phyloP scores from a whole-genome alignment of 2,888 invertebrate genomes.

The Epirrhoe alternata region DNA sequence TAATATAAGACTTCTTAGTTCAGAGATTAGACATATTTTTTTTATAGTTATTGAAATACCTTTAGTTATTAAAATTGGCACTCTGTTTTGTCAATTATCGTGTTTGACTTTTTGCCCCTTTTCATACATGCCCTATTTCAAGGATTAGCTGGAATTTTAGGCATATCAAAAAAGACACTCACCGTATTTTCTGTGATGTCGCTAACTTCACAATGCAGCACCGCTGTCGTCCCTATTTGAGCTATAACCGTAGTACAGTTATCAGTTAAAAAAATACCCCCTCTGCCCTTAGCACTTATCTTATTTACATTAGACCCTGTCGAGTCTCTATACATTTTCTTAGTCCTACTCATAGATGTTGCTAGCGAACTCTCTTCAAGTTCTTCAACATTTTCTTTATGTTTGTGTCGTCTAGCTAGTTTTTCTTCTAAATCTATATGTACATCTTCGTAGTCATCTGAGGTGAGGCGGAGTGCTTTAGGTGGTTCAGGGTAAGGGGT shows the following conservation, averaged over 20 bases:
- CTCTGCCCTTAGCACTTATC: constrained; percentile 71
- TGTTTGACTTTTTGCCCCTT: too few relatives aligned
- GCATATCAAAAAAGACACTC: constrained; percentile 50
- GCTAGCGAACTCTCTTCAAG: constrained; percentile 67
- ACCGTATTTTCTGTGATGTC: constrained; percentile 87
- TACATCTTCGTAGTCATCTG: constrained; percentile 68
- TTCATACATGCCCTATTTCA: not conserved
- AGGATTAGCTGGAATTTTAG: not conserved
- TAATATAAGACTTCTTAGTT: too few relatives aligned
- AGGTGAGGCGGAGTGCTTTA: constrained; percentile 70
- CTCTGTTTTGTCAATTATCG: too few relatives aligned
- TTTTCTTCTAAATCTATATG: constrained; percentile 71
- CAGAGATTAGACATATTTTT: too few relatives aligned
- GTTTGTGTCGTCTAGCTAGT: constrained; percentile 64
- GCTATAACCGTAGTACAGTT: constrained; percentile 87
- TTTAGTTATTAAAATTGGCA: too few relatives aligned
- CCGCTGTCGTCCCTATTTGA: constrained; percentile 86
- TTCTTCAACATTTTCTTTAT: constrained; percentile 68
- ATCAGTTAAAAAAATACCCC: constrained; percentile 84
- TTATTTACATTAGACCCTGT: constrained; percentile 73
- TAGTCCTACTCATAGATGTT: constrained; percentile 74
- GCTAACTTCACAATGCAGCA: constrained; percentile 87
- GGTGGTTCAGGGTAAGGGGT: constrained; percentile 53
- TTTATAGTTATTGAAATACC: too few relatives aligned
- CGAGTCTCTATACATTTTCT: constrained; percentile 82